phyloP scores from a whole-genome alignment of 1,140 invertebrate genomes.

The Anoplolepis gracilipes region DNA sequence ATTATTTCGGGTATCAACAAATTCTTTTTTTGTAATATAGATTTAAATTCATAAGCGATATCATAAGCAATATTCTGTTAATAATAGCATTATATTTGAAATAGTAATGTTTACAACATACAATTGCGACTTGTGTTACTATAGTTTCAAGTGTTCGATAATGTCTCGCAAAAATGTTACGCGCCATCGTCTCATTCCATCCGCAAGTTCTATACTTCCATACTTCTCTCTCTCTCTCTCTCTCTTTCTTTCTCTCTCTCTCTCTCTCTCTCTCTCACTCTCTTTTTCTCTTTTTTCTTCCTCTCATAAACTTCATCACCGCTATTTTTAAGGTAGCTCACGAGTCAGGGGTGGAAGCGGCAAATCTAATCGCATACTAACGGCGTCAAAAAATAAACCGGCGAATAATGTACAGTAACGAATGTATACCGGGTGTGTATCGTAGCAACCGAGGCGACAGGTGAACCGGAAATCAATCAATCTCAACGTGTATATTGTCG shows the following conservation, averaged over 20 bases:
- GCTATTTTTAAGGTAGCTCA: constrained; percentile 13
- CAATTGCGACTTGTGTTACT: constrained; percentile 77
- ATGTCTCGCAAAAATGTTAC: constrained; percentile 70
- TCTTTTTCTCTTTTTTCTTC: background rate
- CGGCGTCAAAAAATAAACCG: constrained; percentile 69
- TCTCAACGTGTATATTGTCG: constrained; percentile 68
- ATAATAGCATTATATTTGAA: constrained; percentile 79
- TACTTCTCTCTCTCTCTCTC: constrained; percentile 19
- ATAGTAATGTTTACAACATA: constrained; percentile 80
- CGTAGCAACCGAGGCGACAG: constrained; percentile 64
- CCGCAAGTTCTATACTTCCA: constrained; percentile 35
- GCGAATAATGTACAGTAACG: constrained; percentile 68
- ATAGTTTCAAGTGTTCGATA: constrained; percentile 74
- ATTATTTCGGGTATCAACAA: background rate
- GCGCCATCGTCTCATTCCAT: constrained; percentile 48
- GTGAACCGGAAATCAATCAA: constrained; percentile 67
- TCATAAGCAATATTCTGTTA: constrained; percentile 65
- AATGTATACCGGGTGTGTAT: constrained; percentile 16
- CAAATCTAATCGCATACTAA: constrained; percentile 69
- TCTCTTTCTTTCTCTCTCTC: background rate
- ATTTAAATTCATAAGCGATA: constrained; percentile 1
- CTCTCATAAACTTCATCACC: background rate
- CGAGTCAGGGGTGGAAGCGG: constrained; percentile 52
- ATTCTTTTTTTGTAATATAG: background rate
- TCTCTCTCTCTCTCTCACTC: constrained; percentile 24